phyloP scores from a whole-genome alignment of 2,113 vertebrate species.

The Pteruthius melanotis region DNA sequence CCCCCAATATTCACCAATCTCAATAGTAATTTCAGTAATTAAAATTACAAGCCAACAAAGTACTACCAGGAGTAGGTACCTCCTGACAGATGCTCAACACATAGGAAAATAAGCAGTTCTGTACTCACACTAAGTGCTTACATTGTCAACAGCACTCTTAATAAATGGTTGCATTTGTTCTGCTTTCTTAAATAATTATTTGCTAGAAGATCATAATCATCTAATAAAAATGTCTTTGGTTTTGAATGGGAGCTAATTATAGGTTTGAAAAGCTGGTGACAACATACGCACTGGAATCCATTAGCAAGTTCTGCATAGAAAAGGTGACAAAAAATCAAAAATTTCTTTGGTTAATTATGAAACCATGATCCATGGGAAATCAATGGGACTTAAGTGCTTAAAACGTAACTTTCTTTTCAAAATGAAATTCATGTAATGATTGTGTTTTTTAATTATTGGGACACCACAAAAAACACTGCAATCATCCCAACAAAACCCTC shows the following conservation, averaged over 20 bases:
- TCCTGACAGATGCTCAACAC: not conserved
- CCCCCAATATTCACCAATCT: not conserved
- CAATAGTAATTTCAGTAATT: not conserved
- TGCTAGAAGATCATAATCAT: not conserved
- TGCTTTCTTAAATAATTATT: not conserved
- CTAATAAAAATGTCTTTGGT: conserved; percentile 16
- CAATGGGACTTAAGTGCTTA: not conserved
- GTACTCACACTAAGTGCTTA: not conserved
- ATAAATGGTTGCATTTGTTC: not conserved
- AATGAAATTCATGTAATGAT: not conserved
- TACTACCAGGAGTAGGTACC: not conserved
- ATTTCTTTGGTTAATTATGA: not conserved
- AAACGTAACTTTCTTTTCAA: not conserved
- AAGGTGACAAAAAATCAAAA: not conserved
- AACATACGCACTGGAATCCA: not conserved
- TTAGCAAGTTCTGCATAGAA: not conserved
- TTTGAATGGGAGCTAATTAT: conserved; percentile 2
- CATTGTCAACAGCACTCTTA: not conserved
- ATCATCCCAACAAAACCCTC: not conserved
- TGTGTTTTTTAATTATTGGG: not conserved
- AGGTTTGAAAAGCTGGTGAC: not conserved
- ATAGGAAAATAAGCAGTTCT: not conserved
- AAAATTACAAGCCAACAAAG: not conserved
- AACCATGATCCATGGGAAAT: not conserved
- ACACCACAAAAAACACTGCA: not conserved